Evolutionary conservation across 2,113 vertebrate genomes (phyloP).

Genomic region (Syngnathus typhle): DNA sequence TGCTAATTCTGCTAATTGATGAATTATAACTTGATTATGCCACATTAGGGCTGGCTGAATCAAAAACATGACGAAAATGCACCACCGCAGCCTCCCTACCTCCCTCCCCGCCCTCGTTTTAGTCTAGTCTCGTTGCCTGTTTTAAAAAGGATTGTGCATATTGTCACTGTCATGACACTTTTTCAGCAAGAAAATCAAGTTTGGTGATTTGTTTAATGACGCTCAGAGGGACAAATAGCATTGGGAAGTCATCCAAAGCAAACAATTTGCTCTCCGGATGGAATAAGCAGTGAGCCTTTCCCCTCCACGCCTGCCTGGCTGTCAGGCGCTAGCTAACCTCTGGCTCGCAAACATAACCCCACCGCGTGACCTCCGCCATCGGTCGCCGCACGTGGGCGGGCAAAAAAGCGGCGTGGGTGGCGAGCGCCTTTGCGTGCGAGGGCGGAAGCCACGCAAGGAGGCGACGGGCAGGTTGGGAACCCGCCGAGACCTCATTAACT

Average conservation of each 20-base stretch:
- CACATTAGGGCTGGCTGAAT: slow-evolving; percentile 66
- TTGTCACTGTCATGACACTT: slow-evolving; percentile 43
- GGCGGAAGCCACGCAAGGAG: slow-evolving; percentile 9
- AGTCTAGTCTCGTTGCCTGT: slow-evolving; percentile 50
- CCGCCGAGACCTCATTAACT: slow-evolving; percentile 77
- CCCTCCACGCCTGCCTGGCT: slow-evolving; percentile 23
- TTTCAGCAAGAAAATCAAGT: slow-evolving; percentile 3
- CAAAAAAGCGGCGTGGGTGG: slow-evolving; percentile 33
- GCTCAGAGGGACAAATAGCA: background rate
- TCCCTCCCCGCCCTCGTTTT: no score
- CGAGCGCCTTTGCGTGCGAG: slow-evolving; percentile 7
- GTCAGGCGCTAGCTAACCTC: slow-evolving; percentile 16
- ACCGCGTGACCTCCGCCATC: slow-evolving; percentile 22
- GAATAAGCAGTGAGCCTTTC: slow-evolving; percentile 16
- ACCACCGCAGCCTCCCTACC: slow-evolving; percentile 27
- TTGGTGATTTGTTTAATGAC: slow-evolving; percentile 21
- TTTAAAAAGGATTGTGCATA: slow-evolving; percentile 73
- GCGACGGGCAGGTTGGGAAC: slow-evolving; percentile 35
- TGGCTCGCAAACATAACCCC: slow-evolving; percentile 31
- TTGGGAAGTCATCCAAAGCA: slow-evolving; percentile 13
- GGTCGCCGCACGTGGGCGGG: slow-evolving; percentile 15
- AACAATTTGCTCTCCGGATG: slow-evolving; percentile 6
- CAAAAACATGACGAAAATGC: slow-evolving; percentile 61
- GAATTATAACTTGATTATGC: slow-evolving; percentile 74
- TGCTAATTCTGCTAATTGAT: slow-evolving; percentile 75